These are phyloP conservation scores for Aphidoletes aphidimyza DNA, from an alignment of 2,888 invertebrate species.

Conservation along the genomic window DNA sequence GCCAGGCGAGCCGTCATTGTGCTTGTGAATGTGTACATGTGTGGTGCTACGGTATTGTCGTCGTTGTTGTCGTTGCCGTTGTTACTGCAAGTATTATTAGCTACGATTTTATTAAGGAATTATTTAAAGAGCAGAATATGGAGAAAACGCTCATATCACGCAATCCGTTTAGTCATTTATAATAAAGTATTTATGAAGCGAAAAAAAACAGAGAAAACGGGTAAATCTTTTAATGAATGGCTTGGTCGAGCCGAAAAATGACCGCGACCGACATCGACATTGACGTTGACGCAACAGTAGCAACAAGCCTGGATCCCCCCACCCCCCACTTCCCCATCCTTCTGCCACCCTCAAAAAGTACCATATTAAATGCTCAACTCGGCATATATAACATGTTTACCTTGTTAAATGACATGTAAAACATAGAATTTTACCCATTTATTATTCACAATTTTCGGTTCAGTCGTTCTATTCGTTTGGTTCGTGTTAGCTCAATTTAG, in stretches of 20 bases:
- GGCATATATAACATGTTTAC: slow-evolving; percentile 20
- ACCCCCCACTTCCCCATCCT: too few relatives aligned
- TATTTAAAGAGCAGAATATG: neutral
- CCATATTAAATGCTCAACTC: neutral
- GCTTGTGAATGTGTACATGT: neutral
- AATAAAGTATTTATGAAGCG: slow-evolving; percentile 44
- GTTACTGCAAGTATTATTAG: slow-evolving; percentile 6
- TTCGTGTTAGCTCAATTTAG: neutral
- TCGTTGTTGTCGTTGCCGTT: neutral
- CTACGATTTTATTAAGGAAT: slow-evolving; percentile 44
- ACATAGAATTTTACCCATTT: slow-evolving; percentile 50
- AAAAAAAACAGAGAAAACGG: too few relatives aligned
- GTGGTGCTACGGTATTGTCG: neutral
- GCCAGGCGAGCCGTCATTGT: neutral
- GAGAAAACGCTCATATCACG: slow-evolving; percentile 1
- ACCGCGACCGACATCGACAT: neutral
- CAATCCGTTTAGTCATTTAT: slow-evolving; percentile 51
- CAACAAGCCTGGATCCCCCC: too few relatives aligned
- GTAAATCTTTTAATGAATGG: neutral
- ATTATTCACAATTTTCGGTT: slow-evolving; percentile 32
- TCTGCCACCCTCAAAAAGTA: neutral
- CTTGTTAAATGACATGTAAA: slow-evolving; percentile 47
- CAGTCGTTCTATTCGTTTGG: neutral
- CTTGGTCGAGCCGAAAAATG: neutral
- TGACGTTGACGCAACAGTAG: too few relatives aligned